phyloP scores from a whole-genome alignment of 2,797 vertebrate genomes.

The Poecilia picta region DNA sequence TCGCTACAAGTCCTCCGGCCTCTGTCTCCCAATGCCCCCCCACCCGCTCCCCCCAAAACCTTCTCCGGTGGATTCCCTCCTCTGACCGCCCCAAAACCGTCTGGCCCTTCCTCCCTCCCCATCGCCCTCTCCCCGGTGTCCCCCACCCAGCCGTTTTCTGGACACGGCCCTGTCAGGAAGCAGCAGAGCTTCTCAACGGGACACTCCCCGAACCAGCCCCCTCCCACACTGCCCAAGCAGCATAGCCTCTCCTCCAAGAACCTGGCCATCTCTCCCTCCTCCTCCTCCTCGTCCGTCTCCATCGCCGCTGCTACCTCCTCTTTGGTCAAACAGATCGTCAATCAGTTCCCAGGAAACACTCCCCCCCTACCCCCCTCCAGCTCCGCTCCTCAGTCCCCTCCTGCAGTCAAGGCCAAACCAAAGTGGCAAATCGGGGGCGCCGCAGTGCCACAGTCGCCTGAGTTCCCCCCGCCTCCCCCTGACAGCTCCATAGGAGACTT shows the following conservation, averaged over 20 bases:
- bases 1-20: conserved; percentile 74
- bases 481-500: conserved; percentile 86
- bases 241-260: conserved; percentile 88
- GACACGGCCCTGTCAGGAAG: conserved; percentile 81
- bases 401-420: conserved; percentile 93
- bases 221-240: conserved; percentile 91
- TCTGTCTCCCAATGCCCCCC: conserved; percentile 60
- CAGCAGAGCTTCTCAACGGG: conserved; percentile 85
- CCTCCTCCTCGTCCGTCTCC: conserved; percentile 77
- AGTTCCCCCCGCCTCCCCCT: conserved; percentile 93
- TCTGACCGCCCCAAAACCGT: conserved; percentile 79
- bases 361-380: conserved; percentile 73
- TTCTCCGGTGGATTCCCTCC: conserved; percentile 80
- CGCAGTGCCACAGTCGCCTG: conserved; percentile 82
- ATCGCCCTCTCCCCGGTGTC: conserved; percentile 64
- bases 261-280: conserved; percentile 76
- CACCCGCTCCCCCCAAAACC: conserved; percentile 86
- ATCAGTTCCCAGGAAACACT: conserved; percentile 87
- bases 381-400: conserved; percentile 86
- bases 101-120: conserved; percentile 65
- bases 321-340: conserved; percentile 91
- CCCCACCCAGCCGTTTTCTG: conserved; percentile 48
- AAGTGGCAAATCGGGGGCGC: conserved; percentile 89
- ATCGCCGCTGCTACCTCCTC: conserved; percentile 82
- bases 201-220: conserved; percentile 83